phyloP scores from a whole-genome alignment of 1,140 invertebrate species.

The Drosophila azteca region DNA sequence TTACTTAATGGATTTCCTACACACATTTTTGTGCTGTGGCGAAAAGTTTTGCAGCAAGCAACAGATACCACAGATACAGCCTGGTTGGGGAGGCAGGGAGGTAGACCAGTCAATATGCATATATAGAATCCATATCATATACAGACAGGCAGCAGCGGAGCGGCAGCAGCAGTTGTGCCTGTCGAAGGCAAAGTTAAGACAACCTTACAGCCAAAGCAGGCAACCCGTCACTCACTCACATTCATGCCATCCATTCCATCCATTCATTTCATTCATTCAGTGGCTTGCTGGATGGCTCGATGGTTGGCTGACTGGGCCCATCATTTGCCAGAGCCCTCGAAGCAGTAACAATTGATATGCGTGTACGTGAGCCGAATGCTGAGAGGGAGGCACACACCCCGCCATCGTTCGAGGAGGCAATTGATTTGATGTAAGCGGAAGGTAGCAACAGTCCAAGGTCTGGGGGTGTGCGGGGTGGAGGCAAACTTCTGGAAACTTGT shows the following conservation, averaged over 20 bases:
- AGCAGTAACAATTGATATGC: slow-evolving; percentile 77
- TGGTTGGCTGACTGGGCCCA: slow-evolving; percentile 16
- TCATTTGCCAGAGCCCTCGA: slow-evolving; percentile 67
- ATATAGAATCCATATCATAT: slow-evolving; percentile 7
- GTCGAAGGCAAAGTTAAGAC: slow-evolving; percentile 17
- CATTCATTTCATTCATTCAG: slow-evolving; percentile 32
- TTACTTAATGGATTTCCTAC: not conserved
- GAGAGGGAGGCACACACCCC: not conserved
- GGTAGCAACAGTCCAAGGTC: slow-evolving; percentile 13
- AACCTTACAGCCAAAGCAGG: slow-evolving; percentile 21
- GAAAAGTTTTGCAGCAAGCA: not conserved
- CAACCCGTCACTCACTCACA: slow-evolving; percentile 49
- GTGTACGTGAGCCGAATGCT: slow-evolving; percentile 64
- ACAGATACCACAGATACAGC: slow-evolving; percentile 10
- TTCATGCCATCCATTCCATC: slow-evolving; percentile 14
- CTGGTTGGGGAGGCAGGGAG: not conserved
- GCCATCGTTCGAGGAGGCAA: slow-evolving; percentile 33
- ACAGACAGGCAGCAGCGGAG: slow-evolving; percentile 6
- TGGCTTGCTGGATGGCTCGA: slow-evolving; percentile 14
- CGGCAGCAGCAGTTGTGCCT: slow-evolving; percentile 1
- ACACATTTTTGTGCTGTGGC: not conserved
- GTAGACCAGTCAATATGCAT: slow-evolving; percentile 20
- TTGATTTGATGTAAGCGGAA: slow-evolving; percentile 55
- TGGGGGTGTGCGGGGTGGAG: too few relatives aligned
- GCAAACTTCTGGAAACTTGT: slow-evolving; percentile 17